Evolutionary conservation across 1,140 invertebrate species (phyloP).

Genomic region (Triops cancriformis): DNA sequence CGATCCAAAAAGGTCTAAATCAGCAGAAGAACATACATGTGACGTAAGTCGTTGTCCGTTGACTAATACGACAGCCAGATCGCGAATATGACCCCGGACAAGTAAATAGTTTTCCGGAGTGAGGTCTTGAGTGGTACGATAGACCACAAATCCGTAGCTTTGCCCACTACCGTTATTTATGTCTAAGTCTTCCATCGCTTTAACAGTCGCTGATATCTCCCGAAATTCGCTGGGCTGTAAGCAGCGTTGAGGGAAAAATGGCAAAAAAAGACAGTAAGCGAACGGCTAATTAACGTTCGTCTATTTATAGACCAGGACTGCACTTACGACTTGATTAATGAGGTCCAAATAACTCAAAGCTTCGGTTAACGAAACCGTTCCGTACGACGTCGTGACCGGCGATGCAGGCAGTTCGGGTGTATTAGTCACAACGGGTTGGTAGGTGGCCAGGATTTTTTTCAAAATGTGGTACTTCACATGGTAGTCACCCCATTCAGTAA

Average conservation of each 20-base stretch:
- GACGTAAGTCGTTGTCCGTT: slow-evolving; percentile 18
- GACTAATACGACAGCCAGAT: slow-evolving; percentile 1
- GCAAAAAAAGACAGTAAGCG: neutral
- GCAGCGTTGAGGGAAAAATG: neutral
- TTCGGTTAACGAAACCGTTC: slow-evolving; percentile 20
- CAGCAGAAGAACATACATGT: neutral
- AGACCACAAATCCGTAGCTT: slow-evolving; percentile 43
- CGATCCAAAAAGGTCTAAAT: slow-evolving; percentile 20
- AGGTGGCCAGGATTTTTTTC: slow-evolving; percentile 31
- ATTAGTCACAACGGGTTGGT: slow-evolving; percentile 26
- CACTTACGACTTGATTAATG: slow-evolving; percentile 33
- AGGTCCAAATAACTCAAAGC: slow-evolving; percentile 31
- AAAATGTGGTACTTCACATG: slow-evolving; percentile 41
- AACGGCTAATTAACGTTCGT: neutral
- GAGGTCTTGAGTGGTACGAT: slow-evolving; percentile 35
- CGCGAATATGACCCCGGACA: neutral
- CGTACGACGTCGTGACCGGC: neutral
- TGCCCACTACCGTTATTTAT: slow-evolving; percentile 41
- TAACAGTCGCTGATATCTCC: neutral
- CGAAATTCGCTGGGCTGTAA: slow-evolving; percentile 14
- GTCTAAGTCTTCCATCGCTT: slow-evolving; percentile 41
- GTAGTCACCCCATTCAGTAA: slow-evolving; percentile 46
- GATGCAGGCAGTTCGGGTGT: neutral
- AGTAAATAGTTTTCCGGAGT: neutral
- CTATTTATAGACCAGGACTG: neutral